Percentiles rank a stretch among this genome's conserved stretches.
phyloP scores from a whole-genome alignment of 2,888 invertebrate species.

The Cosmorhoe ocellata region DNA sequence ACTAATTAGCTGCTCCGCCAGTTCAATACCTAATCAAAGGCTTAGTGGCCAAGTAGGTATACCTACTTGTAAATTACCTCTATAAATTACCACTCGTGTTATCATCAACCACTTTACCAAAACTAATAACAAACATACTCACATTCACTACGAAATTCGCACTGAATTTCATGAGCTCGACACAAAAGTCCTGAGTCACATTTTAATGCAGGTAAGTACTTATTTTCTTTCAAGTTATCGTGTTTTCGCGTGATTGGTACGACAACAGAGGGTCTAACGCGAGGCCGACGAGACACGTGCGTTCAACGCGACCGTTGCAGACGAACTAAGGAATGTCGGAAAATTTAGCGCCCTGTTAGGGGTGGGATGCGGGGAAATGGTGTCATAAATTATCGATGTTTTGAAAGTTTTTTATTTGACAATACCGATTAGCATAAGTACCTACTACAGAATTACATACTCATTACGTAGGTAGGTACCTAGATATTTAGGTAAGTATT shows the following conservation, averaged over 20 bases:
- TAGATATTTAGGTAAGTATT: too few relatives aligned
- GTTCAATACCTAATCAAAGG: constrained; percentile 12
- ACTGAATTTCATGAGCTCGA: constrained; percentile 22
- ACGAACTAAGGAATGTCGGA: constrained; percentile 62
- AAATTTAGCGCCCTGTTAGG: constrained; percentile 60
- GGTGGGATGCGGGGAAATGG: constrained; percentile 39
- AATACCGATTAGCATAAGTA: too few relatives aligned
- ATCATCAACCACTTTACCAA: constrained; percentile 4
- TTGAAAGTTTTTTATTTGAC: too few relatives aligned
- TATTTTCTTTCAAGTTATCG: constrained; percentile 33
- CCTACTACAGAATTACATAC: too few relatives aligned
- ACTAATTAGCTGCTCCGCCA: constrained; percentile 16
- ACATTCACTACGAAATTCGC: constrained; percentile 30
- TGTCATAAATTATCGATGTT: constrained; percentile 36
- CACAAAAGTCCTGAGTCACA: constrained; percentile 28
- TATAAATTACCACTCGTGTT: constrained; percentile 17
- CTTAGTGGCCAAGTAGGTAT: constrained; percentile 7
- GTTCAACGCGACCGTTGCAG: constrained; percentile 42
- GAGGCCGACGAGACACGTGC: constrained; percentile 30
- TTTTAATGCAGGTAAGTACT: constrained; percentile 23
- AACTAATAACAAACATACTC: constrained; percentile 29
- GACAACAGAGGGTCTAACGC: constrained; percentile 26
- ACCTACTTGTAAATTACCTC: constrained; percentile 18
- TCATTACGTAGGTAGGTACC: too few relatives aligned
- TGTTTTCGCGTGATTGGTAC: constrained; percentile 33